Percentiles rank a stretch among this genome's conserved stretches.
These are phyloP conservation scores for Meloidogyne chitwoodi DNA, from an alignment of 1,140 invertebrate species.

Conservation along the genomic window DNA sequence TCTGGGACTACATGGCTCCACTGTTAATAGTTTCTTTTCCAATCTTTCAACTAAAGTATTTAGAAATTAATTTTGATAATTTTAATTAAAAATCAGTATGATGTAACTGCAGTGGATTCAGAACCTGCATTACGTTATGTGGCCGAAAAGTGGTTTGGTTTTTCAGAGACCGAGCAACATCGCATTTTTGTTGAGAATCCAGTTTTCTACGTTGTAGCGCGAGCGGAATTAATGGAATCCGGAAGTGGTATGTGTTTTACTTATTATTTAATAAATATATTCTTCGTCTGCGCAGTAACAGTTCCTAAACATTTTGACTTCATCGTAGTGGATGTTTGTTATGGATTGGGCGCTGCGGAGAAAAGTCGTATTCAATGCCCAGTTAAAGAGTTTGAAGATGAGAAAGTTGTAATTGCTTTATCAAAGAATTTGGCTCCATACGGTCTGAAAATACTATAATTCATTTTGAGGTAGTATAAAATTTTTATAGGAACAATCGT, in stretches of 20 bases:
- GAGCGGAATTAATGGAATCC: constrained; percentile 1
- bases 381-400: background rate
- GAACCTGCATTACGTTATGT: constrained; percentile 9
- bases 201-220: constrained; percentile 5
- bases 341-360: background rate
- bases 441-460: background rate
- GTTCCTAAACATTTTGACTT: background rate
- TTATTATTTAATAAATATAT: background rate
- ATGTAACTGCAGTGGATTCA: constrained; percentile 8
- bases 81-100: background rate
- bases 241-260: background rate
- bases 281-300: background rate
- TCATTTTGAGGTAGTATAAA: background rate
- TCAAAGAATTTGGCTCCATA: constrained; percentile 5
- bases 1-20: constrained; percentile 5
- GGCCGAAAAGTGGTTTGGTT: constrained; percentile 9
- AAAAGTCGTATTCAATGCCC: constrained; percentile 1
- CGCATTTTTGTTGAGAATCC: constrained; percentile 14
- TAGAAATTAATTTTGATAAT: no score
- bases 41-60: constrained; percentile 12
- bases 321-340: constrained; percentile 10
- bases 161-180: constrained; percentile 3
- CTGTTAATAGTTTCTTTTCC: constrained; percentile 15
- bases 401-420: background rate
- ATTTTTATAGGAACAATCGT: constrained; percentile 3